Conservation (phyloP, 2,113 vertebrate species). For the Cichladusa arquata region DNA sequence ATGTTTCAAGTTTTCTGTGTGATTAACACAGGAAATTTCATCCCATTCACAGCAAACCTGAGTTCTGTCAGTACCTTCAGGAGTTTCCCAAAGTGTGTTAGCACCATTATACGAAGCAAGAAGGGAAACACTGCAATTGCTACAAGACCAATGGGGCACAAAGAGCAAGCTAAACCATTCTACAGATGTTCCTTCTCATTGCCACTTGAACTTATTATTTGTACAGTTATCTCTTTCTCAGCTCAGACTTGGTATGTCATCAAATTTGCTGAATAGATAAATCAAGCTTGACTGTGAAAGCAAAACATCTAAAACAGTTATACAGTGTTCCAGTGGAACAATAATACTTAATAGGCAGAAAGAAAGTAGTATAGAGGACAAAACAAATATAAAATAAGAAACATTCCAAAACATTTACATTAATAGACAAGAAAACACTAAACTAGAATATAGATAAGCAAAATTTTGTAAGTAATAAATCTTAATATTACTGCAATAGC, state of each 20-base stretch:
- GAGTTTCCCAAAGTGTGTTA: not conserved
- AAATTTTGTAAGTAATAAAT: slow-evolving; percentile 34
- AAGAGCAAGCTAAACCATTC: not conserved
- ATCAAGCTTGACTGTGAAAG: not conserved
- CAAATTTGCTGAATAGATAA: not conserved
- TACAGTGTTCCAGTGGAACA: slow-evolving; percentile 7
- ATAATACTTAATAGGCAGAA: not conserved
- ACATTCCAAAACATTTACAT: not conserved
- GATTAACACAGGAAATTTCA: not conserved
- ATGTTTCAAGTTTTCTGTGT: not conserved
- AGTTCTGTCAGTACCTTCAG: not conserved
- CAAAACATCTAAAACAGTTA: not conserved
- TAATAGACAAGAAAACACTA: not conserved
- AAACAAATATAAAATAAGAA: not conserved
- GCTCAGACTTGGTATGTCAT: not conserved
- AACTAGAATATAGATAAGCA: not conserved
- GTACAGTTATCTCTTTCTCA: not conserved
- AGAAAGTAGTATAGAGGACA: not conserved
- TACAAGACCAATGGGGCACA: not conserved
- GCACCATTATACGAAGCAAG: not conserved
- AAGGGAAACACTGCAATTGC: not conserved
- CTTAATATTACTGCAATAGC: slow-evolving; percentile 39
- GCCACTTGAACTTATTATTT: not conserved
- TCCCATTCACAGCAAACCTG: not conserved
- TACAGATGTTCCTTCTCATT: not conserved